A percentile compares a stretch with the other conserved stretches of the same genome.
Conservation (phyloP, 2,888 invertebrate species). For the Cheilosia pagana region DNA sequence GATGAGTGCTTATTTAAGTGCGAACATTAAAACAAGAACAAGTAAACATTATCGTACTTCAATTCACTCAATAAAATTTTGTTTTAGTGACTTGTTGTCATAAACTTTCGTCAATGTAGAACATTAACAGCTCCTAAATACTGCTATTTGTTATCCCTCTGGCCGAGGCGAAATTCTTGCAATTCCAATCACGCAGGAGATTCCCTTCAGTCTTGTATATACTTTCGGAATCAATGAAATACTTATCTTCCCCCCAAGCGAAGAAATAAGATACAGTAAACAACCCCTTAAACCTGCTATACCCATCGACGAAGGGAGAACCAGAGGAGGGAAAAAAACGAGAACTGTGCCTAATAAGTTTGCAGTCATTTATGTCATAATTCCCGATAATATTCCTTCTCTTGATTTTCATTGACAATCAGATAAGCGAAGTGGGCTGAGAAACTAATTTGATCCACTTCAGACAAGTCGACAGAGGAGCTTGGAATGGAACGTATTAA, state of each 20-base stretch:
- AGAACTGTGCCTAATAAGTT: conserved; percentile 48
- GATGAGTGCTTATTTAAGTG: conserved; percentile 44
- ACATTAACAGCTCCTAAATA: conserved; percentile 49
- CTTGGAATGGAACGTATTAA: conserved; percentile 15
- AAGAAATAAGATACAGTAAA: conserved; percentile 34
- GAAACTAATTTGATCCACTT: conserved; percentile 42
- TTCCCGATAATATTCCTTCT: conserved; percentile 59
- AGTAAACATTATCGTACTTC: conserved; percentile 47
- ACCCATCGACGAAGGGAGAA: conserved; percentile 24
- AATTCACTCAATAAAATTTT: conserved; percentile 58
- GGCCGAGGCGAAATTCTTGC: conserved; percentile 18
- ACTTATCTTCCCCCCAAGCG: conserved; percentile 29
- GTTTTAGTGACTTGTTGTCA: conserved; percentile 17
- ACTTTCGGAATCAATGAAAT: conserved; percentile 29
- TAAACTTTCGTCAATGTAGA: conserved; percentile 22
- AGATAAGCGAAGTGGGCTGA: conserved; percentile 43
- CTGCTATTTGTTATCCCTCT: conserved; percentile 20
- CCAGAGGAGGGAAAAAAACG: neutral
- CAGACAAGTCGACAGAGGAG: conserved; percentile 20
- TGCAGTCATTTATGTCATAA: conserved; percentile 66
- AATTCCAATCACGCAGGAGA: conserved; percentile 37
- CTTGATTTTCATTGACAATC: conserved; percentile 58
- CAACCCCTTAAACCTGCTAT: conserved; percentile 32
- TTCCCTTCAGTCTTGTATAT: conserved; percentile 31
- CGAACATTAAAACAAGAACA: conserved; percentile 47